A percentile compares a stretch with the other conserved stretches of the same genome.
Conservation (phyloP, 2,888 invertebrate genomes). For the Agrotis exclamationis region DNA sequence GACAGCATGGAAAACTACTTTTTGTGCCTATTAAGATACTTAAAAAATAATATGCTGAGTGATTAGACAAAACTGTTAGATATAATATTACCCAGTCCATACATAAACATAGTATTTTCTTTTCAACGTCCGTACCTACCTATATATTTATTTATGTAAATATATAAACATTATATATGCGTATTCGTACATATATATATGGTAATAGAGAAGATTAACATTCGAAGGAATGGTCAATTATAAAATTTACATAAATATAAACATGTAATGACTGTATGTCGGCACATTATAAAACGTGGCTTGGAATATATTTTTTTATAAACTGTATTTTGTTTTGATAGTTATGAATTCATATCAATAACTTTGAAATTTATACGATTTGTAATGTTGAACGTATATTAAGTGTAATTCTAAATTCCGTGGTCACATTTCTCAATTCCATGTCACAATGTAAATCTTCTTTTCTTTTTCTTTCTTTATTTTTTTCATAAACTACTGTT, state of each 20-base stretch:
- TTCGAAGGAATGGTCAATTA: constrained; percentile 55
- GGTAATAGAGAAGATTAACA: constrained; percentile 37
- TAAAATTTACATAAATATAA: constrained; percentile 45
- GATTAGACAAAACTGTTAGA: background rate
- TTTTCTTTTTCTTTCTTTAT: too few relatives aligned
- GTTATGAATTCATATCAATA: constrained; percentile 19
- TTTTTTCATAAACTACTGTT: too few relatives aligned
- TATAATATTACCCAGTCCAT: background rate
- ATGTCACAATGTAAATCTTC: too few relatives aligned
- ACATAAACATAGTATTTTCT: constrained; percentile 24
- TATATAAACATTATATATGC: constrained; percentile 36
- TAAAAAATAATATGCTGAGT: background rate
- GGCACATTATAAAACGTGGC: constrained; percentile 18
- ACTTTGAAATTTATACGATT: background rate
- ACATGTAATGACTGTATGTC: constrained; percentile 9
- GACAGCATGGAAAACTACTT: background rate
- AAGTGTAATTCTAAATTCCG: too few relatives aligned
- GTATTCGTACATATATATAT: constrained; percentile 38
- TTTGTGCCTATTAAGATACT: background rate
- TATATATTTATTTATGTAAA: constrained; percentile 44
- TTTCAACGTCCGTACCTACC: constrained; percentile 5
- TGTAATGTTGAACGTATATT: background rate
- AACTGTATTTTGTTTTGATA: constrained; percentile 10
- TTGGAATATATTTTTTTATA: constrained; percentile 26
- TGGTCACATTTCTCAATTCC: too few relatives aligned